Evolutionary conservation across 2,797 vertebrate species (phyloP), one percentile per base, ranked within the genome.

Genomic region (Muraenolepis orangiensis): DNA sequence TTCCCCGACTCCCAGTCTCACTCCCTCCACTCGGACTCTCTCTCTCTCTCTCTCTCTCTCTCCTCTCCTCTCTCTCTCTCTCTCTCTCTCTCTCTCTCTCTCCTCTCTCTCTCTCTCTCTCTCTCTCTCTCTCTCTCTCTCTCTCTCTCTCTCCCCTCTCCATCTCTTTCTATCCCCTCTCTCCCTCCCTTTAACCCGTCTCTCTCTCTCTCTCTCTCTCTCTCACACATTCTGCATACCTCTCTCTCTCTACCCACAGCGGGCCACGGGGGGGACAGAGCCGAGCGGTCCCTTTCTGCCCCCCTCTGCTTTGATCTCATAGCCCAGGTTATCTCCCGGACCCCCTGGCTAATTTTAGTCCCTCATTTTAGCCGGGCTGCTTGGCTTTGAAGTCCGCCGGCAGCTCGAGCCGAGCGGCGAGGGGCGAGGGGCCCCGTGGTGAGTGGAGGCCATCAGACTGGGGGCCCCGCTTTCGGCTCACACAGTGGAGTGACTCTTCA

Each of bases 301-400:
- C 14, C 6, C 18, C 8, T n/a, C n/a, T n/a, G 40, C 88, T 92
- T 92, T 92, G 87, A 93, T 92, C 87, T 83, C 66, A 69, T 82
- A 85, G 79, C 76, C 69, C 85, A 91, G 85, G 89, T 93, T 90
- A 89, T 91, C 85, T 78, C 75, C 84, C 76, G 75, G 51, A 8
- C 3, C 32, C 86, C 74, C 74, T 8, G n/a, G 86, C 89, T 93
- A 90, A 91, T 90, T 91, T 90, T 90, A 93, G 89, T 78, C 76
- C 76, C 73, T 77, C 82, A 72, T 84, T 85, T 86, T 82, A 79
- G 85, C 85, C 3, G 40, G 1, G 64, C 77, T 77, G 64, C 77
- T 77, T 80, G 76, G 76, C 87, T 90, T 90, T 90, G 88, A 90
- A 91, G 81, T 72, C 64, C 61, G 75, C 40, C n/a, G n/a, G n/a